A percentile compares a stretch with the other conserved stretches of the same genome.
These are phyloP conservation scores for Metalampra italica DNA, from an alignment of 2,888 invertebrate species.

Conservation along the genomic window DNA sequence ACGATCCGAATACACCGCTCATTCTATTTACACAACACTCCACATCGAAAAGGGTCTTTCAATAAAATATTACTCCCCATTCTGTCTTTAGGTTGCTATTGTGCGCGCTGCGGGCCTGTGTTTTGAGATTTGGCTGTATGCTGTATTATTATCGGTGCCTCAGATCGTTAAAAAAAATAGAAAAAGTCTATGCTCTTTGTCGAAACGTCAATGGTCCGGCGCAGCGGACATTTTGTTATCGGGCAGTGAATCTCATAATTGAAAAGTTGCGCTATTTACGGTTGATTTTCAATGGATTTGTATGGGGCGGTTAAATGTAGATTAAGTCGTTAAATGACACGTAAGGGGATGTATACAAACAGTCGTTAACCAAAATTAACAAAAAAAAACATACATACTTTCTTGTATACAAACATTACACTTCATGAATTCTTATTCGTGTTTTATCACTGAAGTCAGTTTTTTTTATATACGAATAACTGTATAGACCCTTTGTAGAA, in stretches of 20 bases:
- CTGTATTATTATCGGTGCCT: slow-evolving; percentile 40
- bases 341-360: slow-evolving; percentile 50
- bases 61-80: slow-evolving; percentile 75
- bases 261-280: slow-evolving; percentile 49
- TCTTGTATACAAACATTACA: no score
- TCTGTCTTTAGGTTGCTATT: slow-evolving; percentile 59
- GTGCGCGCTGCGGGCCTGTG: slow-evolving; percentile 41
- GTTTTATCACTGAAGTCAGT: no score
- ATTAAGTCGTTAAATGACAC: slow-evolving; percentile 49
- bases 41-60: slow-evolving; percentile 70
- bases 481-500: no score
- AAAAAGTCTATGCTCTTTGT: slow-evolving; percentile 32
- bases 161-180: slow-evolving; percentile 34
- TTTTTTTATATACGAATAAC: no score
- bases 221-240: slow-evolving; percentile 67
- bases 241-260: slow-evolving; percentile 43
- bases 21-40: slow-evolving; percentile 77
- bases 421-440: no score
- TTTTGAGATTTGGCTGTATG: slow-evolving; percentile 42
- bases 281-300: slow-evolving; percentile 23
- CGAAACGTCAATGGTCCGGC: slow-evolving; percentile 46
- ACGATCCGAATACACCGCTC: slow-evolving; percentile 51
- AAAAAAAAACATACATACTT: no score
- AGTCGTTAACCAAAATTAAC: slow-evolving; percentile 9
- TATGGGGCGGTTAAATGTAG: slow-evolving; percentile 33